Base-by-base conservation (phyloP, 2,888 invertebrate species). In the Acanthosoma haemorrhoidale region DNA sequence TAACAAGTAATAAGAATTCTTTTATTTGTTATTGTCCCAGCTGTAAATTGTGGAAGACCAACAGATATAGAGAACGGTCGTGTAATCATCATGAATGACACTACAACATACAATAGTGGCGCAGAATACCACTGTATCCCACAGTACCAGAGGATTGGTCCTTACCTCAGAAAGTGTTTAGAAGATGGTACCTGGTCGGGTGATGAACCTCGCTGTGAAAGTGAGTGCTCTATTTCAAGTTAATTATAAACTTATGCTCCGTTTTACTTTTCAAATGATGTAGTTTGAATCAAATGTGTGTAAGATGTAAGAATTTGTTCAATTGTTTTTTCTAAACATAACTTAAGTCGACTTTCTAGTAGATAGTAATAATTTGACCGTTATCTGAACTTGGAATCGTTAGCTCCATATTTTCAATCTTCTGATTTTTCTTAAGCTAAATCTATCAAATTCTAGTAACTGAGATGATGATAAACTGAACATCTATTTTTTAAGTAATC, bases 101-200 rank as follows among this genome's bases (percentile, higher is more conserved):
- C 92, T 0, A 92, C 92, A 0, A 83, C 87, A 0, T 95, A 89
- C 79, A 91, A 90, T 32, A 91, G 92, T 68, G 88, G 91, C 0
- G 88, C 92, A 1, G 94, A 94, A 78, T 94, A 94, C 79, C 93
- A 94, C 78, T 95, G 95, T 78, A 80, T 94, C 70, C 94, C 93
- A 2, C 90, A 89, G 76, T 93, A 85, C 81, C 89, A 90, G 77
- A 84, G 92, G 9, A 87, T 88, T 0, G 94, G 94, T 0, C 89
- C 91, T 0, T 91, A 91, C 79, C 80, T 92, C 18, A 83, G 94
- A 71, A 91, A 91, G 78, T 95, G 94, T 78, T 83, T 88, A 80
- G 92, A 92, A 69, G 90, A 89, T 72, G 93, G 91, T 3, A 83
- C 84, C 58, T 95, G 95, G 94, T 92, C 92, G 3, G 93, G 93